A percentile compares a stretch with the other conserved stretches of the same genome.
phyloP scores from a whole-genome alignment of 2,797 vertebrate genomes.

The Clamator glandarius region DNA sequence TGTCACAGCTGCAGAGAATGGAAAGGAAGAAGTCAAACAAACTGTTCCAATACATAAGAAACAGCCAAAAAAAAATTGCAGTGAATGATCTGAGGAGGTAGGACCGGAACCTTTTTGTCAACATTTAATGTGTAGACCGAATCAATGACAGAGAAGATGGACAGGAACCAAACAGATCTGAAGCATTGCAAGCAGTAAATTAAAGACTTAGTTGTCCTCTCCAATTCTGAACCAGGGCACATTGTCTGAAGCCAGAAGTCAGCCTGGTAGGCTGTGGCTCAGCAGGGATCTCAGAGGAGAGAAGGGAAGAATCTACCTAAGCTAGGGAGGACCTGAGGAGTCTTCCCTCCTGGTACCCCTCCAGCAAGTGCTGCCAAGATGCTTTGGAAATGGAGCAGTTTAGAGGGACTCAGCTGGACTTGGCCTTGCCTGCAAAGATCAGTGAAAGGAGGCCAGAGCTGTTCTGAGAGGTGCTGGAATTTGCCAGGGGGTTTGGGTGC shows the following conservation, averaged over 20 bases:
- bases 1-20: neutral
- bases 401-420: slow-evolving; percentile 17
- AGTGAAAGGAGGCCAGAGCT: neutral
- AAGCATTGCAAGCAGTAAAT: neutral
- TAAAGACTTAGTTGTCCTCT: neutral
- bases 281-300: neutral
- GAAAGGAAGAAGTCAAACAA: neutral
- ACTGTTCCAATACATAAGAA: neutral
- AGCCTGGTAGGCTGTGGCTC: neutral
- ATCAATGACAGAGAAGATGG: neutral
- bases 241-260: neutral
- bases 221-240: neutral
- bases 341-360: neutral
- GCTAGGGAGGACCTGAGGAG: slow-evolving; percentile 2
- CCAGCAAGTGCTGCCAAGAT: slow-evolving; percentile 18
- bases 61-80: neutral
- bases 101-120: neutral
- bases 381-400: neutral
- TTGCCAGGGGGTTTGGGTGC: neutral
- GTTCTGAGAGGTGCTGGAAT: neutral
- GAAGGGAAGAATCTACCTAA: slow-evolving; percentile 1
- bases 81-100: neutral
- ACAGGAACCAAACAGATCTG: neutral
- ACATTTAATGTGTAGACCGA: neutral
- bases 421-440: slow-evolving; percentile 18